Conservation (phyloP, 2,888 invertebrate genomes). For the Plemyria rubiginata region DNA sequence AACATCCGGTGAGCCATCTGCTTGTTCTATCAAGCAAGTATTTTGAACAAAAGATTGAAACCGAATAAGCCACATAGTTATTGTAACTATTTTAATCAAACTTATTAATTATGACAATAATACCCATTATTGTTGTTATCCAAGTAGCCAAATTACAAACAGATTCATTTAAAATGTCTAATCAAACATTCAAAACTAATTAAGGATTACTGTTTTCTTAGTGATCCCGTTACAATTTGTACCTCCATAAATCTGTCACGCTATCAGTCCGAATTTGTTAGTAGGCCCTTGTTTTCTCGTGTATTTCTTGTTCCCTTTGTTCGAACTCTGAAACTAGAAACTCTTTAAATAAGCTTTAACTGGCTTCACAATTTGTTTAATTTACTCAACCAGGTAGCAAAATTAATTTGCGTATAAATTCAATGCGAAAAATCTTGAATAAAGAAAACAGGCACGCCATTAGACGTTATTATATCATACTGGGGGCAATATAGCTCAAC, state of each 20-base stretch:
- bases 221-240: conserved; percentile 54
- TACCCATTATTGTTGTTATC: not conserved
- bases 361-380: conserved; percentile 33
- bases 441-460: conserved; percentile 19
- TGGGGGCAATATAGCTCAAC: conserved; percentile 21
- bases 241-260: conserved; percentile 53
- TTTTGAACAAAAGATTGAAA: too few species aligned
- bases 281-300: conserved; percentile 43
- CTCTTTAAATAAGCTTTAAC: conserved; percentile 38
- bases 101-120: too few species aligned
- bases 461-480: conserved; percentile 16
- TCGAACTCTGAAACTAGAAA: conserved; percentile 43
- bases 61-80: too few species aligned
- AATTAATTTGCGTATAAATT: not conserved
- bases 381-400: conserved; percentile 26
- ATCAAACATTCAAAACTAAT: conserved; percentile 45
- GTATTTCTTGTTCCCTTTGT: conserved; percentile 46
- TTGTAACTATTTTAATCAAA: too few species aligned
- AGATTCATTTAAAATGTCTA: conserved; percentile 27
- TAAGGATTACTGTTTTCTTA: conserved; percentile 44
- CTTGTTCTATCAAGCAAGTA: too few species aligned
- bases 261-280: conserved; percentile 44
- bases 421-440: conserved; percentile 1
- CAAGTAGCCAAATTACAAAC: conserved; percentile 19
- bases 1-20: too few species aligned